Evolutionary conservation across 2,113 vertebrate genomes (phyloP).

Genomic region (Dunckerocampus dactyliophorus): DNA sequence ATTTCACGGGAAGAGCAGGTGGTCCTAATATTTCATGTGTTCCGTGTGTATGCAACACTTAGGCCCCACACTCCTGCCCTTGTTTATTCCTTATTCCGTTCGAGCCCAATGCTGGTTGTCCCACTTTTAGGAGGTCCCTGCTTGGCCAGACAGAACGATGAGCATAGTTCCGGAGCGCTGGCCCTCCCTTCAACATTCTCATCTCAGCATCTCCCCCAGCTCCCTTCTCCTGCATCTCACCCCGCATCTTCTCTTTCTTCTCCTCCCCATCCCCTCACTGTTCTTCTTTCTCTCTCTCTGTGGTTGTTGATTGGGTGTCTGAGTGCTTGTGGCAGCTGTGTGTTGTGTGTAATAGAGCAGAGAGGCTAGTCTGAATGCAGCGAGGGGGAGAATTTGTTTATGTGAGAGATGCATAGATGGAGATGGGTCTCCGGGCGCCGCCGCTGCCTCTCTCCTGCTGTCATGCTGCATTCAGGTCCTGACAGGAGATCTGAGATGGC

Average conservation of each 20-base stretch:
- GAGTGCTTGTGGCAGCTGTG: slow-evolving; percentile 99
- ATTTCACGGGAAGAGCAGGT: slow-evolving; percentile 44
- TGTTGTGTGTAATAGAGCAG: slow-evolving; percentile 99
- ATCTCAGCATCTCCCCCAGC: slow-evolving; percentile 52
- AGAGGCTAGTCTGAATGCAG: slow-evolving; percentile 98
- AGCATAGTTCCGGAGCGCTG: slow-evolving; percentile 76
- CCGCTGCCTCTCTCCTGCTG: slow-evolving; percentile 81
- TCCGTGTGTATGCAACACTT: slow-evolving; percentile 43
- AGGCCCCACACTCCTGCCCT: slow-evolving; percentile 22
- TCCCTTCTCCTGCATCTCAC: slow-evolving; percentile 76
- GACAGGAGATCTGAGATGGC: slow-evolving; percentile 85
- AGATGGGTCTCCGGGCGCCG: slow-evolving; percentile 85
- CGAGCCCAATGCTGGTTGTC: slow-evolving; percentile 33
- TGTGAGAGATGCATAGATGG: slow-evolving; percentile 98
- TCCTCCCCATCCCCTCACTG: slow-evolving; percentile 26
- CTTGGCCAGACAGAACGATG: slow-evolving; percentile 82
- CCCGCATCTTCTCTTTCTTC: slow-evolving; percentile 7
- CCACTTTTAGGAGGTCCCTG: slow-evolving; percentile 69
- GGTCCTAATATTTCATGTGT: slow-evolving; percentile 43
- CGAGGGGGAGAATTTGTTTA: slow-evolving; percentile 98
- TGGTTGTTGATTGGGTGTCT: slow-evolving; percentile 99
- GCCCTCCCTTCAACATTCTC: slow-evolving; percentile 60
- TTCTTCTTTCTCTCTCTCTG: slow-evolving; percentile 71
- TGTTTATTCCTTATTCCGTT: slow-evolving; percentile 37
- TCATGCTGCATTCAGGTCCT: slow-evolving; percentile 88